Percentiles rank a stretch among this genome's conserved stretches.
Evolutionary conservation across 2,113 vertebrate species (phyloP).

Genomic region (Grus americana): DNA sequence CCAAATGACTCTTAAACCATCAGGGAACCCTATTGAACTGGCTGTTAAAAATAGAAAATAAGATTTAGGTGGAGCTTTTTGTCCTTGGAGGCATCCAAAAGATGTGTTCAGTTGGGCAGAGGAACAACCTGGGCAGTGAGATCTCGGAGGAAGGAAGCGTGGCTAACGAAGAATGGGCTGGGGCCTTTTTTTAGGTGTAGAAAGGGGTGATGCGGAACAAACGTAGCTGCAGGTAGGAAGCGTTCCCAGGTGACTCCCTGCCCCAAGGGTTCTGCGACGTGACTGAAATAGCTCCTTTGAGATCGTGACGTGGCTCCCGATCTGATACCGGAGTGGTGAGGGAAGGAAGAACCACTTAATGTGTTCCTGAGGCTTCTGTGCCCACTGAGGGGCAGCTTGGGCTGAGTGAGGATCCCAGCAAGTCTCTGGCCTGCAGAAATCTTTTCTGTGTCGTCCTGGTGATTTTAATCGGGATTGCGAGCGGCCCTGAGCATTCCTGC

Average conservation of each 20-base stretch:
- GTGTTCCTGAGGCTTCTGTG: neutral
- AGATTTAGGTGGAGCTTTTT: neutral
- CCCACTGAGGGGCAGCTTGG: neutral
- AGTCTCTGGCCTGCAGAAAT: neutral
- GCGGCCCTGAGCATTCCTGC: neutral
- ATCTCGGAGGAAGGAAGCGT: neutral
- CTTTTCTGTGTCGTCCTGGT: neutral
- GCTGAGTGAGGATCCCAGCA: neutral
- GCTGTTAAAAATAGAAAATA: neutral
- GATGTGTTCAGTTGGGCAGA: neutral
- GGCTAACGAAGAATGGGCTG: neutral
- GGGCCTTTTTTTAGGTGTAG: neutral
- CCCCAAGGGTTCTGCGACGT: neutral
- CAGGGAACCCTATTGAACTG: neutral
- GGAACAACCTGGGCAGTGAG: neutral
- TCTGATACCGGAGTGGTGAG: neutral
- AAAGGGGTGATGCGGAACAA: neutral
- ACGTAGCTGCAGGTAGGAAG: neutral
- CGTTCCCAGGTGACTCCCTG: neutral
- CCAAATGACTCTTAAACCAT: neutral
- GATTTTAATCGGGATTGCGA: neutral
- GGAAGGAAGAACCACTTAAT: neutral
- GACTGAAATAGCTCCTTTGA: neutral
- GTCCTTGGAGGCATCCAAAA: neutral
- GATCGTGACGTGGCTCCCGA: accelerated